These are phyloP conservation scores for Baryphthengus martii DNA, from an alignment of 2,113 vertebrate genomes.

Conservation along the genomic window DNA sequence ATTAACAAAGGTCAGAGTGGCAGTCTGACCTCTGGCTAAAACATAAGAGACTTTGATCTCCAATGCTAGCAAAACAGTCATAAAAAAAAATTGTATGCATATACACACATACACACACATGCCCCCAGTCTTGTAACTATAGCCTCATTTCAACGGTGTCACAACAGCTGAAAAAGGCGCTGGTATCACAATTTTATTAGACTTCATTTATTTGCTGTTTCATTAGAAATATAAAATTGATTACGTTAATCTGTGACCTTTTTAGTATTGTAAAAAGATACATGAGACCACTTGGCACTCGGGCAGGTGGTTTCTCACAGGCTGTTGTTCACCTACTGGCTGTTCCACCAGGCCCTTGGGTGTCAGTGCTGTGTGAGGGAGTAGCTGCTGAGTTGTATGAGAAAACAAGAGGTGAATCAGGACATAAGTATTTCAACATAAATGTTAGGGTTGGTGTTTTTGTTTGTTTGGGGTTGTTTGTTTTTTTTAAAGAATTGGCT, in stretches of 20 bases:
- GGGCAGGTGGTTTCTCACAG: not conserved
- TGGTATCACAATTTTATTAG: not conserved
- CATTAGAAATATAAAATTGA: not conserved
- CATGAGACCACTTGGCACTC: too few species aligned
- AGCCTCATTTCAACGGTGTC: not conserved
- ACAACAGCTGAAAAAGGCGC: not conserved
- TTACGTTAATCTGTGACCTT: too few species aligned
- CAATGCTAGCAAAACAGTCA: not conserved
- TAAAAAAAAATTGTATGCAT: not conserved
- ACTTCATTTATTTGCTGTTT: not conserved
- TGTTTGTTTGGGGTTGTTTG: too few species aligned
- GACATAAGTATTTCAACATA: conserved; percentile 76
- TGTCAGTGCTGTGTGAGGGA: not conserved
- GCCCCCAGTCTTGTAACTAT: not conserved
- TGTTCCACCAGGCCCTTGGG: not conserved
- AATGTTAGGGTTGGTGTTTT: not conserved
- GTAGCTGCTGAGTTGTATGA: conserved; percentile 75
- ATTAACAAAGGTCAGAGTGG: not conserved
- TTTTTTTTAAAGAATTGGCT: not conserved
- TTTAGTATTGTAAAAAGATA: too few species aligned
- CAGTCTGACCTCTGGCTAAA: not conserved
- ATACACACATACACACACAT: not conserved
- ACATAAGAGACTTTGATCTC: not conserved
- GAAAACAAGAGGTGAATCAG: conserved; percentile 68
- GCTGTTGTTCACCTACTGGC: conserved; percentile 54